Evolutionary conservation across 2,888 invertebrate species (phyloP), one percentile per base, ranked within the genome.

Genomic region (Apamea anceps): DNA sequence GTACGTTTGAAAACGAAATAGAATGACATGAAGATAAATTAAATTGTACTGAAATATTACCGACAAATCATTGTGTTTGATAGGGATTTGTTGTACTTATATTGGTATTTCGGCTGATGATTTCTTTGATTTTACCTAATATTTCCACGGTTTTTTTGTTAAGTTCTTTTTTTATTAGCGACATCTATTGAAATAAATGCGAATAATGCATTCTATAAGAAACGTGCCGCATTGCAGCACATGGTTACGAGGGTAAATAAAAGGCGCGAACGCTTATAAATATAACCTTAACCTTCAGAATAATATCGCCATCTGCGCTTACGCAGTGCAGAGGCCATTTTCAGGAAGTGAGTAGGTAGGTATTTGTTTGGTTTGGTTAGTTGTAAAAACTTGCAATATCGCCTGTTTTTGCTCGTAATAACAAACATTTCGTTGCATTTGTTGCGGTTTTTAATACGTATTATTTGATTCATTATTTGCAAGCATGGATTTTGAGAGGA

Each of bases 271-370:
- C 73, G 54, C 18, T 66, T 70, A 63, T n/a, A n/a, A n/a, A n/a
- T 48, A 72, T 67, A 72, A 72, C 57, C 75, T 37, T 81, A 76
- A 87, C 87, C 84, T 87, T 84, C 78, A 79, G 62, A 75, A 28
- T 60, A 81, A 54, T 28, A 65, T 68, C 66, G 48, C 70, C 77
- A 76, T 71, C 63, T 84, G 78, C 75, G 81, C 71, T 32, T 60
- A 76, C 66, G 62, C 66, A 42, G 32, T 72, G 73, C 75, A 71
- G 51, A 72, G 25, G 63, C 72, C 71, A 78, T 75, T 78, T 82
- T 75, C 57, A 85, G 84, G 75, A 86, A 79, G 72, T 86, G 63
- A 42, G 57, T n/a, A n/a, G n/a, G n/a, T 62, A 18, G 1, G 2
- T 37, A 57, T 57, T 71, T 72, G 42, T 74, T 72, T 74, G 15